Conservation (phyloP, 1,140 invertebrate species). For the Eriocheir sinensis region DNA sequence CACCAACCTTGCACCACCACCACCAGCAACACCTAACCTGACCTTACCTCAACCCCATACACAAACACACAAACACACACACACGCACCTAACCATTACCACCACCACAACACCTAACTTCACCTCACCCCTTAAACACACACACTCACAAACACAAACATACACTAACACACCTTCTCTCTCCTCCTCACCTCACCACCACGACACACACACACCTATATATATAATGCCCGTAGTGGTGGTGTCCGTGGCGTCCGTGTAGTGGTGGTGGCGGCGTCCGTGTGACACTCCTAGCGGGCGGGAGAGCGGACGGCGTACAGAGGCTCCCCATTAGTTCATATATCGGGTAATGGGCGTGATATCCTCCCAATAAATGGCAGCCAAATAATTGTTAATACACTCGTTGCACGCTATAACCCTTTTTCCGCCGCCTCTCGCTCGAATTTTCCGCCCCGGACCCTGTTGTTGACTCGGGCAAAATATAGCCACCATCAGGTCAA, state of each 20-base stretch:
- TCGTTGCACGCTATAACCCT: slow-evolving; percentile 65
- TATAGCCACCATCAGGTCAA: slow-evolving; percentile 72
- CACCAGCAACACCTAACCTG: not conserved
- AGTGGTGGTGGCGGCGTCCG: too few species aligned
- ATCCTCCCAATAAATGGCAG: slow-evolving; percentile 68
- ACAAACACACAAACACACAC: not conserved
- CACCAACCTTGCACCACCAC: not conserved
- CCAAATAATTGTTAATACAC: slow-evolving; percentile 71
- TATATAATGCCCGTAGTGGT: too few species aligned
- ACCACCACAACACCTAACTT: too few species aligned
- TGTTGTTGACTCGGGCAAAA: slow-evolving; percentile 71
- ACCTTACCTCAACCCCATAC: not conserved
- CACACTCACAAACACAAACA: too few species aligned
- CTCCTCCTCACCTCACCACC: too few species aligned
- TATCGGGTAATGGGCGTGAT: slow-evolving; percentile 67
- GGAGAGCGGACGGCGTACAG: not conserved
- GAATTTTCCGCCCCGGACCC: slow-evolving; percentile 63
- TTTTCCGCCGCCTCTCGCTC: slow-evolving; percentile 62
- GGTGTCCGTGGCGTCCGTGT: too few species aligned
- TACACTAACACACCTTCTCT: too few species aligned
- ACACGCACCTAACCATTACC: too few species aligned
- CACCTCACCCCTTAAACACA: too few species aligned
- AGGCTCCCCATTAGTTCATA: slow-evolving; percentile 68
- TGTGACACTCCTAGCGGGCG: too few species aligned
- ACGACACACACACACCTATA: too few species aligned